phyloP scores from a whole-genome alignment of 1,140 invertebrate species.

The Yoshiicerus persimilis region DNA sequence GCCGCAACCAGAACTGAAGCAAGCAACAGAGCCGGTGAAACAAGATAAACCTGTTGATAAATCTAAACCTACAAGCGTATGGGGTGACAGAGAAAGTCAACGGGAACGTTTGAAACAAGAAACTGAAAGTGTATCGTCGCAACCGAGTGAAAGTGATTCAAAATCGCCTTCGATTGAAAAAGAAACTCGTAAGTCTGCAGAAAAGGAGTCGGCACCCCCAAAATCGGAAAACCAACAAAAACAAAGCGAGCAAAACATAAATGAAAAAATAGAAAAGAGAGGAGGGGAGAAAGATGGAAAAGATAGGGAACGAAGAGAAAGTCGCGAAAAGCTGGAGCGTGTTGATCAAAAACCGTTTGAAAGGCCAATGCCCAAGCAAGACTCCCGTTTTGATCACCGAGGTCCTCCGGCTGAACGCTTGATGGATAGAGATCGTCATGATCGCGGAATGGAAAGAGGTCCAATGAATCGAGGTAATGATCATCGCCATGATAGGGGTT shows the following conservation, averaged over 20 bases:
- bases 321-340: neutral
- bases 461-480: neutral
- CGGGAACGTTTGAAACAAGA: neutral
- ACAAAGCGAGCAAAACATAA: neutral
- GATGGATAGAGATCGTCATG: neutral
- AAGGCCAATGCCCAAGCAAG: neutral
- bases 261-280: neutral
- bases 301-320: neutral
- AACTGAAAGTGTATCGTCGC: neutral
- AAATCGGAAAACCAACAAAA: neutral
- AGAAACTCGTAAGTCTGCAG: neutral
- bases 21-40: constrained; percentile 5
- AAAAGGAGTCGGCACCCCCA: neutral
- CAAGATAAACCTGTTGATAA: constrained; percentile 14
- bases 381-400: neutral
- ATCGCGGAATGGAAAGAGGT: neutral
- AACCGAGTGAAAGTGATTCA: neutral
- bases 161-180: neutral
- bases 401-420: neutral
- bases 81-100: constrained; percentile 32
- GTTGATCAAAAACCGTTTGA: neutral
- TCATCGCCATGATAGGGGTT: neutral
- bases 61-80: constrained; percentile 17
- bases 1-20: constrained; percentile 8
- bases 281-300: neutral